Conservation (phyloP, 2,888 invertebrate species). For the Plagodis pulveraria region DNA sequence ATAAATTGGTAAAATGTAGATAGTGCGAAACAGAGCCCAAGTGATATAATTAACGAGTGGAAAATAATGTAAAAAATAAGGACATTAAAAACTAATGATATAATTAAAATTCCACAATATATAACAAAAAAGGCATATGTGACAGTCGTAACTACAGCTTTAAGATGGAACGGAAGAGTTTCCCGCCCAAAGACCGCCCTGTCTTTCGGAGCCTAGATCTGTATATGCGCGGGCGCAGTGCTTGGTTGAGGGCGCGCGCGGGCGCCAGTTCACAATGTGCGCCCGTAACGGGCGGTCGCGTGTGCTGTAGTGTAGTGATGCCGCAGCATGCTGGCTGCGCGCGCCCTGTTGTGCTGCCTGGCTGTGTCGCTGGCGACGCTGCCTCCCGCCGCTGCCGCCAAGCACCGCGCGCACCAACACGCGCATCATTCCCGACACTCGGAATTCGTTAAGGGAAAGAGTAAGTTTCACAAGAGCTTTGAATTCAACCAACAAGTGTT, state of each 20-base stretch:
- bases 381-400: constrained; percentile 58
- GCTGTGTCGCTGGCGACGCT: constrained; percentile 67
- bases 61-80: no score
- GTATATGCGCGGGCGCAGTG: constrained; percentile 70
- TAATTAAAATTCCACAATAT: no score
- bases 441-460: constrained; percentile 92
- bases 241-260: constrained; percentile 54
- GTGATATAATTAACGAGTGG: no score
- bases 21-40: no score
- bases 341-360: constrained; percentile 73
- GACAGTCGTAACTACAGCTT: no score
- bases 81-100: no score
- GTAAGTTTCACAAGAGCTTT: constrained; percentile 81
- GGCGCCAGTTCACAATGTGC: constrained; percentile 79
- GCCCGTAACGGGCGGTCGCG: constrained; percentile 71
- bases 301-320: constrained; percentile 66
- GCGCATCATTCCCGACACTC: constrained; percentile 76
- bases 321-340: constrained; percentile 79
- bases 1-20: no score
- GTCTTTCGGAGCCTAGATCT: constrained; percentile 52
- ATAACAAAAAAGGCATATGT: no score
- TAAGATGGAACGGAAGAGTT: constrained; percentile 25
- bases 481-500: neutral
- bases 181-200: constrained; percentile 56
- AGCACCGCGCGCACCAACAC: constrained; percentile 57